Evolutionary conservation across 2,113 vertebrate species (phyloP).

Genomic region (Smithornis capensis): DNA sequence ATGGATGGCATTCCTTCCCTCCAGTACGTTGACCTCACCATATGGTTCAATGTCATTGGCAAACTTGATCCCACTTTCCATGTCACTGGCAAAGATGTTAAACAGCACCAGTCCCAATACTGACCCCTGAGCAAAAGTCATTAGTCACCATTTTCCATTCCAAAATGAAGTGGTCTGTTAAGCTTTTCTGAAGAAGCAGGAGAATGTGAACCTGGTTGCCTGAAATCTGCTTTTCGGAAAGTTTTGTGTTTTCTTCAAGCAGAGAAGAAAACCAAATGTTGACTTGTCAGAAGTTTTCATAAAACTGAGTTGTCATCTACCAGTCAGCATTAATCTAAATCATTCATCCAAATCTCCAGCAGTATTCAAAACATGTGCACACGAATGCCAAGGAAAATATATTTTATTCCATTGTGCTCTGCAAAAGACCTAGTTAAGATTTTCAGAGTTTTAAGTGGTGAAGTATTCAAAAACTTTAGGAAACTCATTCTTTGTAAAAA

Average conservation of each 20-base stretch:
- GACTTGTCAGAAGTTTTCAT: background rate
- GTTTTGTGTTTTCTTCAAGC: background rate
- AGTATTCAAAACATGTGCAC: background rate
- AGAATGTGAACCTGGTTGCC: background rate
- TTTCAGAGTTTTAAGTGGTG: background rate
- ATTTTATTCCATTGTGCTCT: background rate
- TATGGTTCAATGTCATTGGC: background rate
- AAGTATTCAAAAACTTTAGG: background rate
- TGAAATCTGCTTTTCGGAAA: background rate
- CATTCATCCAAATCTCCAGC: background rate
- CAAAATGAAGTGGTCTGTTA: background rate
- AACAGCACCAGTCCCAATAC: fast-evolving
- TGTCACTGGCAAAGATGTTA: background rate
- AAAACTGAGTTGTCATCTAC: constrained; percentile 11
- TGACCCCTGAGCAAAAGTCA: background rate
- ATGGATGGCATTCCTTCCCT: background rate
- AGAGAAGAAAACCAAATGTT: background rate
- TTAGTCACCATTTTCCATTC: background rate
- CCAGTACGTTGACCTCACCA: background rate
- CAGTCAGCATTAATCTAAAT: constrained; percentile 8
- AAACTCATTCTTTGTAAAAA: background rate
- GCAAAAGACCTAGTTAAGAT: background rate
- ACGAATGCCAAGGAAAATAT: background rate
- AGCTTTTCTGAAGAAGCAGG: background rate
- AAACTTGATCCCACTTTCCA: background rate